phyloP scores from a whole-genome alignment of 2,113 vertebrate genomes.

The Vanacampus margaritifer region DNA sequence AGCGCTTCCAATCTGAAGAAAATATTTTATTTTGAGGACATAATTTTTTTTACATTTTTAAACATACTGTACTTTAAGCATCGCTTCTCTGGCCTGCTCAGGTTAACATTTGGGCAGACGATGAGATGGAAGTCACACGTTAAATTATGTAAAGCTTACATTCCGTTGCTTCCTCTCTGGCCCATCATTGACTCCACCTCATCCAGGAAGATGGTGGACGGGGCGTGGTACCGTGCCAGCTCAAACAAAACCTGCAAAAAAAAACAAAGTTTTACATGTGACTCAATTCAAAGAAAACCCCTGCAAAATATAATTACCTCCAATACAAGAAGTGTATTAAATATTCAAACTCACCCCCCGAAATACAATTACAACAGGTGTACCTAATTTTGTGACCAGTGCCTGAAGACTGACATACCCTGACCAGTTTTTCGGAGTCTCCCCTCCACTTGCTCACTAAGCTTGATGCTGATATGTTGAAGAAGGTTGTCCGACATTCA shows the following conservation, averaged over 20 bases:
- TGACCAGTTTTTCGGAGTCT: conserved; percentile 94
- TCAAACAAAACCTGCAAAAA: conserved; percentile 87
- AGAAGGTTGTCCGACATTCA: conserved; percentile 94
- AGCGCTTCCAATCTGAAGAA: no score
- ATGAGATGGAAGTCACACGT: neutral
- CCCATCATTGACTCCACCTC: conserved; percentile 97
- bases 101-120: neutral
- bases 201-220: conserved; percentile 97
- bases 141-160: conserved; percentile 68
- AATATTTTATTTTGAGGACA: no score
- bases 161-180: conserved; percentile 80
- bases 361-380: neutral
- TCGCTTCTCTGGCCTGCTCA: neutral
- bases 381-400: neutral
- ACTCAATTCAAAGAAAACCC: neutral
- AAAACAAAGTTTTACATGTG: neutral
- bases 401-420: conserved; percentile 68
- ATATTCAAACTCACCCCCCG: no score
- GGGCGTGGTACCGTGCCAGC: conserved; percentile 91
- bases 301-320: no score
- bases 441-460: conserved; percentile 99
- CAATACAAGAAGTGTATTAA: no score
- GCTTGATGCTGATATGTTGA: conserved; percentile 96
- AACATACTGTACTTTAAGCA: no score
- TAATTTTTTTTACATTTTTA: no score